Base-by-base conservation (phyloP, 2,797 vertebrate species). In the Phataginus tetradactyla region DNA sequence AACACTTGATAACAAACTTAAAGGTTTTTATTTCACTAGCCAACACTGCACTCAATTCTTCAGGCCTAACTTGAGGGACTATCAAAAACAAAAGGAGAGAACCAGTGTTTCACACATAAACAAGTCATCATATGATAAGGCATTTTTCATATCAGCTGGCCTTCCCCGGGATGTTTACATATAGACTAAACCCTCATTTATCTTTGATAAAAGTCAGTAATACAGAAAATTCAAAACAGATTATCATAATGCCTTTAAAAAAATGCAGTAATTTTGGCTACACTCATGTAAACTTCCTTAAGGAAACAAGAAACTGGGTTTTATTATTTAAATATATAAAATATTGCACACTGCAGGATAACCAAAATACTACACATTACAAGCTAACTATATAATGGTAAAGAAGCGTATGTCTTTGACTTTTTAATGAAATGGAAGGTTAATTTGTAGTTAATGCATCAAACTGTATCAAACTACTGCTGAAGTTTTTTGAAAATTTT, bases 251-350 rank as follows among this genome's bases (percentile, higher is more conserved):
- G 32, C n/a, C 64, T 77, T 45, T 45, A 45, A 51, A 79, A 75
- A 83, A 74, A 80, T 18, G n/a, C 45, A 77, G 39, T 63, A 42
- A 74, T 27, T 84, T 75, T 25, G n/a, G 37, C 51, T 90, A n/a
- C 6, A 71, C 20, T 55, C 42, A 80, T 39, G 86, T 45, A 83
- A 95, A 77, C 11, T 34, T 79, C 51, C 45, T 59, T 27, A 88
- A 74, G 53, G 66, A 93, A 91, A 37, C 32, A 64, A 75, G 20
- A 89, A 63, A 69, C 20, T 32, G 34, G 59, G 12, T 37, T 93
- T 78, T 77, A 86, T 80, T 90, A 87, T 80, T 95, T 85, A 92
- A 74, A 63, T 21, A 68, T n/a, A 87, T 49, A 55, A 90, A 72
- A 53, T 72, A 80, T 10, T 80, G 55, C 17, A 68, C 15, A 78